phyloP scores from a whole-genome alignment of 2,888 invertebrate genomes.

The Crepidodera aurea region DNA sequence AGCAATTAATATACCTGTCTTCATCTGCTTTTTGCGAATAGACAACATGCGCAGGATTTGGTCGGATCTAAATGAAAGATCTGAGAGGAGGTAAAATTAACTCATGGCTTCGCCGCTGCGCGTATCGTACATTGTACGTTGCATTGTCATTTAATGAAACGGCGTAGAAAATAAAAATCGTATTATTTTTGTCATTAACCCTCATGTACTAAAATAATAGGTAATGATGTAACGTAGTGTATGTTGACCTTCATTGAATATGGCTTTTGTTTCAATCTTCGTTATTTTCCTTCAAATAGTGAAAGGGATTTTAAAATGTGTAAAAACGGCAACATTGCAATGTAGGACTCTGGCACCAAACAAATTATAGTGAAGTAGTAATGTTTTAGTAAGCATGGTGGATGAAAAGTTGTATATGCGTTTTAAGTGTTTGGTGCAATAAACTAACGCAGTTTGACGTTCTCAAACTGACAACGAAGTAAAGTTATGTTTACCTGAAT shows the following conservation, averaged over 20 bases:
- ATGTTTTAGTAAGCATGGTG: conserved; percentile 51
- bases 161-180: conserved; percentile 18
- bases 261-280: background rate
- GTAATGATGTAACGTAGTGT: conserved; percentile 10
- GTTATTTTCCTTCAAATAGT: conserved; percentile 22
- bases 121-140: conserved; percentile 33
- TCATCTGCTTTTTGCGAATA: conserved; percentile 30
- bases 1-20: conserved; percentile 34
- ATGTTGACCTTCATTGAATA: background rate
- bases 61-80: conserved; percentile 11
- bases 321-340: conserved; percentile 43
- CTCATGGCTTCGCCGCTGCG: conserved; percentile 34
- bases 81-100: conserved; percentile 42
- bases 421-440: conserved; percentile 43
- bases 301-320: conserved; percentile 38
- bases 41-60: conserved; percentile 44
- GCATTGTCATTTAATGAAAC: conserved; percentile 27
- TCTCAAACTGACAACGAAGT: conserved; percentile 22
- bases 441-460: conserved; percentile 27
- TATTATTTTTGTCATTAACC: conserved; percentile 19
- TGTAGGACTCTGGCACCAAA: conserved; percentile 49
- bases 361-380: conserved; percentile 51
- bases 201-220: conserved; percentile 4
- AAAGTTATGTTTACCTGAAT: conserved; percentile 22
- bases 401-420: conserved; percentile 45